phyloP scores from a whole-genome alignment of 2,888 invertebrate genomes.

The Trissonchulus latispiculum region DNA sequence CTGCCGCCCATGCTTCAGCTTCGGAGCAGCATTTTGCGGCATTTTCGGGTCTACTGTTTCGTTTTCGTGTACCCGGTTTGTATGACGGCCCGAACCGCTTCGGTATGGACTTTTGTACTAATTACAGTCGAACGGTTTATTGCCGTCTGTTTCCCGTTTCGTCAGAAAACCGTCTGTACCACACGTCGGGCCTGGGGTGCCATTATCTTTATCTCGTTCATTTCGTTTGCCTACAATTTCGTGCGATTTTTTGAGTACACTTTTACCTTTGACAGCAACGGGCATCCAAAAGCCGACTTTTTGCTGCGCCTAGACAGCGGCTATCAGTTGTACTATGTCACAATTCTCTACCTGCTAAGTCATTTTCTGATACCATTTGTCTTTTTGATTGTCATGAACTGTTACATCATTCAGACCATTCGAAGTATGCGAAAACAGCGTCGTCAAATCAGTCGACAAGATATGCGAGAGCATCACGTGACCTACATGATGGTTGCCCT shows the following conservation, averaged over 20 bases:
- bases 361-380: slow-evolving; percentile 14
- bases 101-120: slow-evolving; percentile 18
- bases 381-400: slow-evolving; percentile 12
- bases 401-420: background rate
- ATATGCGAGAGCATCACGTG: slow-evolving; percentile 11
- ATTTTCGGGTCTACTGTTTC: background rate
- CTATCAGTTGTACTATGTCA: background rate
- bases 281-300: background rate
- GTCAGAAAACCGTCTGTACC: background rate
- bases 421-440: background rate
- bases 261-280: background rate
- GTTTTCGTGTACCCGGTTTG: slow-evolving; percentile 18
- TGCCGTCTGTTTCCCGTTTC: slow-evolving; percentile 19
- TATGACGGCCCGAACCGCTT: slow-evolving; percentile 18
- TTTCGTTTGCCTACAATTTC: slow-evolving; percentile 15
- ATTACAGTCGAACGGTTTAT: slow-evolving; percentile 19
- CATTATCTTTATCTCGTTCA: background rate
- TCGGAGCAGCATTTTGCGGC: background rate
- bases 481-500: slow-evolving; percentile 19
- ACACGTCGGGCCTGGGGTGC: background rate
- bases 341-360: background rate
- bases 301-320: background rate
- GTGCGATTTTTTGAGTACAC: slow-evolving; percentile 18
- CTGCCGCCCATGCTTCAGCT: background rate
- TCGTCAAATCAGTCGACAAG: background rate